Evolutionary conservation across 2,888 invertebrate species (phyloP), one percentile per base, ranked within the genome.

Genomic region (Allacma fusca): DNA sequence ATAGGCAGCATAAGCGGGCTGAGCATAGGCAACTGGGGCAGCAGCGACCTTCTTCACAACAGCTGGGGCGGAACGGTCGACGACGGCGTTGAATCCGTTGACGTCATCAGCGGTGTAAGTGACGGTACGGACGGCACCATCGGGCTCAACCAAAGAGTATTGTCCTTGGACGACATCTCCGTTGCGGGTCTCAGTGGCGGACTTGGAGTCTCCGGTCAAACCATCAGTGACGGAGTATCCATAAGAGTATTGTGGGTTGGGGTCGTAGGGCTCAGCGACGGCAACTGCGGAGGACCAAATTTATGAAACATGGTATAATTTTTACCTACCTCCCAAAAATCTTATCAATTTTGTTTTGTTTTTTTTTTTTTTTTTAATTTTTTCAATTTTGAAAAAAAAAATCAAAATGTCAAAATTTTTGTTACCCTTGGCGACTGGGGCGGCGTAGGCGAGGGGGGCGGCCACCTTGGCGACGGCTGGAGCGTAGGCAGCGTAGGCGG

Each of bases 241-340:
- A 75, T 79, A 80, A 69, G 44, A 72, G 79, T 80, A 80, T 75
- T 77, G 77, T 77, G 80, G 80, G 73, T 80, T 67, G 29, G 80
- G 79, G 77, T 80, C 80, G 34, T 69, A 77, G 40, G 80, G 80
- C 40, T 78, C 80, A 43, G 72, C 70, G 23, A 59, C 77, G 23
- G 72, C 77, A 21, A 73, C 70, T 21, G 72, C 79, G 21, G 23
- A 12, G 5, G 29, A 24, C 0, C 9, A 26, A 34, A 62, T 5
- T 19, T 26, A 50, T 19, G 28, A 28, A 2, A 19, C 23, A n/a
- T n/a, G n/a, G n/a, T n/a, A 69, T 21, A 40, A 23, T 43, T 28
- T 50, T 23, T 21, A 62, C n/a, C n/a, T n/a, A 21, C n/a, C n/a
- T 19, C 23, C 4, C 7, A 57, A 57, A 57, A 21, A 12, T 28